These are phyloP conservation scores for human (Homo sapiens) DNA, from an alignment of 2,113 vertebrate genomes.

Conservation along the genomic window GRCh38 chr17:64210501-64211000, in stretches of 20 bases:
- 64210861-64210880: background rate
- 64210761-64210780: background rate
- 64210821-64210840: background rate
- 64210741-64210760: background rate
- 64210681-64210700: background rate
- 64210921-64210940: background rate
- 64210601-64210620: background rate
- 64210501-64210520: background rate
- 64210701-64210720: constrained; percentile 9
- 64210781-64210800: background rate
- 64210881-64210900: background rate
- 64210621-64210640: background rate
- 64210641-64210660: background rate
- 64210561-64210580: background rate
- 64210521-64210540: background rate
- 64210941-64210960: no score
- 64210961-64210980: no score
- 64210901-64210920: background rate
- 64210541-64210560: background rate
- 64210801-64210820: background rate
- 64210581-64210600: constrained; percentile 14
- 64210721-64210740: background rate
- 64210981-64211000: no score
- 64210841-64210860: background rate
- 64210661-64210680: background rate